These are phyloP conservation scores for Lophotis ruficrista DNA, from an alignment of 2,113 vertebrate genomes.

Conservation along the genomic window DNA sequence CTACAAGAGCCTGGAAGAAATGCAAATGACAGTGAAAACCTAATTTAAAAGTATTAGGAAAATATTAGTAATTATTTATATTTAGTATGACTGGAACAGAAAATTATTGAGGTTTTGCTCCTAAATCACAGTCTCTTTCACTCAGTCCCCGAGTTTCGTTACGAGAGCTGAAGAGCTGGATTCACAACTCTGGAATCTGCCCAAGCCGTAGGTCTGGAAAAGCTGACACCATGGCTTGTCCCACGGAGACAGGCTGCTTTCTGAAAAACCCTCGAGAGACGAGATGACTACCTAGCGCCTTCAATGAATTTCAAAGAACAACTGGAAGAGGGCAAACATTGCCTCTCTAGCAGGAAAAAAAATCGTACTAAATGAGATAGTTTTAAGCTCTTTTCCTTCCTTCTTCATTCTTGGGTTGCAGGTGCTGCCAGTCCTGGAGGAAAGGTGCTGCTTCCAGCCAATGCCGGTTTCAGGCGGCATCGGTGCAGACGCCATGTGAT, in stretches of 20 bases:
- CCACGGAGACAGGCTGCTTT: neutral
- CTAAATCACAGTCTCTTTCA: neutral
- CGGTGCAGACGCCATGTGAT: too few relatives aligned
- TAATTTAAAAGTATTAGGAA: neutral
- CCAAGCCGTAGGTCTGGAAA: neutral
- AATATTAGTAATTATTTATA: neutral
- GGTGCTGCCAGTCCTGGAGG: neutral
- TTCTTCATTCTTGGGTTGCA: neutral
- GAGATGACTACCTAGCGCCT: neutral
- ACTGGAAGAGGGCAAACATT: neutral
- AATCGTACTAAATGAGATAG: fast-evolving
- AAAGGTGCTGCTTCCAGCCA: neutral
- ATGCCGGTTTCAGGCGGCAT: neutral
- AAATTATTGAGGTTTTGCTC: neutral
- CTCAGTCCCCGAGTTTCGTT: neutral
- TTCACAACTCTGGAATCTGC: neutral
- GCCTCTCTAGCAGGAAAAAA: neutral
- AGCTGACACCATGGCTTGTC: fast-evolving
- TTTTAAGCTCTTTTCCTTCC: neutral
- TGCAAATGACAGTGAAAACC: neutral
- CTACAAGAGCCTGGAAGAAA: neutral
- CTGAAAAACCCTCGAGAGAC: neutral
- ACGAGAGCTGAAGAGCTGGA: neutral
- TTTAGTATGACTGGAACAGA: neutral
- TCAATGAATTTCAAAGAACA: neutral